Conservation (phyloP, 64 coral and sea anemone genomes). For the Pocillopora damicornis region DNA sequence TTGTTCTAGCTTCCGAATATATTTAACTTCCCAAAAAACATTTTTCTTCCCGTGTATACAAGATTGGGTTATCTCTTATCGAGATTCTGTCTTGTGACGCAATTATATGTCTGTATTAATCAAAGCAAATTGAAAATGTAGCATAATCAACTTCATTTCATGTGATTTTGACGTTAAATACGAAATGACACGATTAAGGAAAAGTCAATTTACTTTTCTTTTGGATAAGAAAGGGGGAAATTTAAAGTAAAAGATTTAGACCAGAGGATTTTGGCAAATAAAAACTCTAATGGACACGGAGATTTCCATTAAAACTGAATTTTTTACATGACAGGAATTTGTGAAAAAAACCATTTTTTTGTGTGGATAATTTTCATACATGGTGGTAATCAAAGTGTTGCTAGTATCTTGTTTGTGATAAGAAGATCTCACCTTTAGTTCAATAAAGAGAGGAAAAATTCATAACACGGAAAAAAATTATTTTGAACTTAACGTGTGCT, state of each 20-base stretch:
- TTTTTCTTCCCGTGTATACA: neutral
- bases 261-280: neutral
- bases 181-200: neutral
- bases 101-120: neutral
- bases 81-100: neutral
- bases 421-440: too few relatives aligned
- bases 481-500: too few relatives aligned
- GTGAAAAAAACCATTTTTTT: too few relatives aligned
- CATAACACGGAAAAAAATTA: too few relatives aligned
- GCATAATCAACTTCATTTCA: neutral
- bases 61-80: neutral
- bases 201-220: neutral
- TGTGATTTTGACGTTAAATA: neutral
- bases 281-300: too few relatives aligned
- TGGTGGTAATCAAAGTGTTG: too few relatives aligned
- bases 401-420: too few relatives aligned
- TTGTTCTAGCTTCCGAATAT: neutral
- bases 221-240: neutral
- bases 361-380: too few relatives aligned
- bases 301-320: too few relatives aligned
- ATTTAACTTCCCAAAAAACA: neutral
- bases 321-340: too few relatives aligned
- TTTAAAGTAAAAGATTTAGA: neutral
- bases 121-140: neutral
- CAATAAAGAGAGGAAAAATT: too few relatives aligned